phyloP scores from a whole-genome alignment of 2,797 vertebrate species.

The Naso thynnoides region DNA sequence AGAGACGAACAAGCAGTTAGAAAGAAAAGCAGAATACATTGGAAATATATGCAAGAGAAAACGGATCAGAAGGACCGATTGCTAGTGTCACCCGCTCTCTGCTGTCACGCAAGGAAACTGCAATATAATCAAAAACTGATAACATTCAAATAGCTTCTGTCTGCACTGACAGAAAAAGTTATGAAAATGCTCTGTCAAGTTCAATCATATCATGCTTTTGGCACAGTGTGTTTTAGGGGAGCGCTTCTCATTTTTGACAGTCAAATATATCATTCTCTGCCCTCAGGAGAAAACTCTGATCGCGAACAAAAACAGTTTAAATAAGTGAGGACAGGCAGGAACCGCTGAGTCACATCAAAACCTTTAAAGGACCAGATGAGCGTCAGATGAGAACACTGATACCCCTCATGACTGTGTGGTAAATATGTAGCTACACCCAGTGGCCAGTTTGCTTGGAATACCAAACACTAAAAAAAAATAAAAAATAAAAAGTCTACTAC shows the following conservation, averaged over 20 bases:
- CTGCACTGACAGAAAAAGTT: not conserved
- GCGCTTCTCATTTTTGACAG: not conserved
- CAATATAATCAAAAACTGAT: not conserved
- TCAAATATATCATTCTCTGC: not conserved
- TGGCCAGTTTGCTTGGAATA: not conserved
- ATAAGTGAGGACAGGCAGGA: not conserved
- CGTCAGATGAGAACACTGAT: not conserved
- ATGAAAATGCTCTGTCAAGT: not conserved
- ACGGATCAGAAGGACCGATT: not conserved
- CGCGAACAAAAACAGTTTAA: not conserved
- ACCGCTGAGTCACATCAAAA: not conserved
- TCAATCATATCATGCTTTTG: not conserved
- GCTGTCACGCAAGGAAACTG: slow-evolving; percentile 3
- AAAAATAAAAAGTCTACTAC: no score
- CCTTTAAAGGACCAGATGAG: not conserved
- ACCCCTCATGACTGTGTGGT: not conserved
- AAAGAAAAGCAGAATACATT: slow-evolving; percentile 6
- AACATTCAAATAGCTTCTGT: not conserved
- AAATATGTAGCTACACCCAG: not conserved
- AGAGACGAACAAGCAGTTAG: slow-evolving; percentile 22
- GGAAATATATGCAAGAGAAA: slow-evolving; percentile 12
- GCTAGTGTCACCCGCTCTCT: slow-evolving; percentile 22
- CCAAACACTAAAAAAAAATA: not conserved
- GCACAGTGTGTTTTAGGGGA: not conserved
- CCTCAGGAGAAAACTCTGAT: not conserved